A percentile compares a stretch with the other conserved stretches of the same genome.
phyloP scores from a whole-genome alignment of 2,888 invertebrate species.

The Dichetophora obliterata region DNA sequence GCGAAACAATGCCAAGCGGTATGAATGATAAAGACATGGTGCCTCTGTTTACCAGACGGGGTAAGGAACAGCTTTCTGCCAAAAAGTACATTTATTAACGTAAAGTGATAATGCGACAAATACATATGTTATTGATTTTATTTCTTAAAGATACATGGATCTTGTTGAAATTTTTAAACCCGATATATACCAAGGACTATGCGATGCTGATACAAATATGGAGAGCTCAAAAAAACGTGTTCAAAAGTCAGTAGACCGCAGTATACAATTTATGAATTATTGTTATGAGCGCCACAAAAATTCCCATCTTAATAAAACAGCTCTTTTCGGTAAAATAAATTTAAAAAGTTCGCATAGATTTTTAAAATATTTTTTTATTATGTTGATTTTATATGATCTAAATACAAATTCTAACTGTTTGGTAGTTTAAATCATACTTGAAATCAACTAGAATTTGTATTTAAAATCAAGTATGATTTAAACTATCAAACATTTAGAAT shows the following conservation, averaged over 20 bases:
- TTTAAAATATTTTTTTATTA: too few species aligned
- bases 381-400: too few species aligned
- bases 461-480: too few species aligned
- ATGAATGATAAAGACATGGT: slow-evolving; percentile 79
- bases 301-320: slow-evolving; percentile 71
- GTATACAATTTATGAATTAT: slow-evolving; percentile 76
- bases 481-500: too few species aligned
- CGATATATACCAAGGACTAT: slow-evolving; percentile 84
- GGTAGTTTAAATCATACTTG: too few species aligned
- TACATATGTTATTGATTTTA: neutral
- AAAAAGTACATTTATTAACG: slow-evolving; percentile 70
- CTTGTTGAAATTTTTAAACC: slow-evolving; percentile 83
- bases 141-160: slow-evolving; percentile 77
- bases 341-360: neutral
- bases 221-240: slow-evolving; percentile 79
- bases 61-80: slow-evolving; percentile 77
- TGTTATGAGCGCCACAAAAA: slow-evolving; percentile 77
- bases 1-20: slow-evolving; percentile 76
- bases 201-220: slow-evolving; percentile 75
- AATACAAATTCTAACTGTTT: too few species aligned
- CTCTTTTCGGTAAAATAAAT: slow-evolving; percentile 70
- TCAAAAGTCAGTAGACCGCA: slow-evolving; percentile 79
- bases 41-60: slow-evolving; percentile 84
- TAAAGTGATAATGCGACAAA: neutral
- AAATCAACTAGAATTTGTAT: too few species aligned